Percentiles rank a stretch among this genome's conserved stretches.
Conservation (phyloP, 2,888 invertebrate genomes). For the Sinhomidia bicolor region DNA sequence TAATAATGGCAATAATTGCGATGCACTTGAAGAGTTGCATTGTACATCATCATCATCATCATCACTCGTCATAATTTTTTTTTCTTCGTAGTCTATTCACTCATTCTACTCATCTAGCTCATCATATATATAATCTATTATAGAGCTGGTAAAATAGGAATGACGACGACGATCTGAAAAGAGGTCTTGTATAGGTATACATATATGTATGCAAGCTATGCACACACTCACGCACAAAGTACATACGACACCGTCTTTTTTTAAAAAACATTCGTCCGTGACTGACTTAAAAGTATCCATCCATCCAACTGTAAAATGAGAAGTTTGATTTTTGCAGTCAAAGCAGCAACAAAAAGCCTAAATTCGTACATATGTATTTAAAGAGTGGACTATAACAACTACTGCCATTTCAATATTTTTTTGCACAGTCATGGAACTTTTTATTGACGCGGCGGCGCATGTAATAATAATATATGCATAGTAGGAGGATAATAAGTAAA, state of each 20-base stretch:
- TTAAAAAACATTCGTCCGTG: conserved; percentile 55
- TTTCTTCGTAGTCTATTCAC: background rate
- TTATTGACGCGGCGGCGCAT: no score
- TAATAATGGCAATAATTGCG: conserved; percentile 36
- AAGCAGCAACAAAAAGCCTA: background rate
- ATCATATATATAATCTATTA: background rate
- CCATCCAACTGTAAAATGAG: no score
- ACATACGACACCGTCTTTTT: background rate
- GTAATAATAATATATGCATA: no score
- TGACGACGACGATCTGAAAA: conserved; percentile 23
- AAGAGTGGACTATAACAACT: no score
- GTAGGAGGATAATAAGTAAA: no score
- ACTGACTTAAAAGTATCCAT: conserved; percentile 46
- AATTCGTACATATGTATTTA: background rate
- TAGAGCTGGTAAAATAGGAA: background rate
- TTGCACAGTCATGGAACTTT: background rate
- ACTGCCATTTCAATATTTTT: background rate
- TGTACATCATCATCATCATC: background rate
- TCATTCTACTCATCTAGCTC: background rate
- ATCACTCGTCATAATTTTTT: conserved; percentile 10
- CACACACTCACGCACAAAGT: background rate
- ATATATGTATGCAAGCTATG: no score
- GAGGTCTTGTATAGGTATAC: conserved; percentile 21
- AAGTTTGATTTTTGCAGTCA: no score
- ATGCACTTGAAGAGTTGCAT: conserved; percentile 53